Conservation (phyloP, 2,113 vertebrate genomes). For the Oreochromis aureus region DNA sequence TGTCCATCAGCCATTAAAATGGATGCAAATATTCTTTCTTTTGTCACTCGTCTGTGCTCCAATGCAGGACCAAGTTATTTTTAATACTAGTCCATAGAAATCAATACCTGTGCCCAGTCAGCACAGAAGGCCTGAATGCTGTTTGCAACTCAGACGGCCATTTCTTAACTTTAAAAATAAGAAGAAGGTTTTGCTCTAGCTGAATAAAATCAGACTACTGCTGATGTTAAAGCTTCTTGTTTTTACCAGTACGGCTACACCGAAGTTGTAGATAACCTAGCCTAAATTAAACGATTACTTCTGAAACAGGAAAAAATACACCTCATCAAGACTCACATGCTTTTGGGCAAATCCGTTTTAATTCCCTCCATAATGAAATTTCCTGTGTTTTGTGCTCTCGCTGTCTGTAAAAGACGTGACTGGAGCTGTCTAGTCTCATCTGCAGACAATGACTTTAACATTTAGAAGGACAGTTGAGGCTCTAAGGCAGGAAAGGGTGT, state of each 20-base stretch:
- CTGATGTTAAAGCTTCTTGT: background rate
- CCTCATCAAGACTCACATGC: background rate
- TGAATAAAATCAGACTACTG: background rate
- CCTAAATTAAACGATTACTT: background rate
- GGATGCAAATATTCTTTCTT: background rate
- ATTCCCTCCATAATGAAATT: background rate
- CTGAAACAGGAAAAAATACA: background rate
- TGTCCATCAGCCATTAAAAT: background rate
- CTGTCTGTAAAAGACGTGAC: background rate
- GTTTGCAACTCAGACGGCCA: background rate
- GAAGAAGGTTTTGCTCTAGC: background rate
- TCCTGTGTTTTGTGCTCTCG: constrained; percentile 16
- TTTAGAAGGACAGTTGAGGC: constrained; percentile 40
- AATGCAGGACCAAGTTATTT: background rate
- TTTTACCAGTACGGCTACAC: background rate
- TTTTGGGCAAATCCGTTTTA: background rate
- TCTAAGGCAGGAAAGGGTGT: constrained; percentile 34
- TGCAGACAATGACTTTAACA: constrained; percentile 63
- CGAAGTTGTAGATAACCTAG: background rate
- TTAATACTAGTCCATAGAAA: background rate
- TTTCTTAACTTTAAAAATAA: background rate
- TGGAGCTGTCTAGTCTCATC: constrained; percentile 34
- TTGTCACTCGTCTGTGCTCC: background rate
- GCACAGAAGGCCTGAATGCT: background rate
- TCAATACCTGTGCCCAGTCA: background rate